Evolutionary conservation across 2,888 invertebrate species (phyloP).

Genomic region (Drosophila paracracens): DNA sequence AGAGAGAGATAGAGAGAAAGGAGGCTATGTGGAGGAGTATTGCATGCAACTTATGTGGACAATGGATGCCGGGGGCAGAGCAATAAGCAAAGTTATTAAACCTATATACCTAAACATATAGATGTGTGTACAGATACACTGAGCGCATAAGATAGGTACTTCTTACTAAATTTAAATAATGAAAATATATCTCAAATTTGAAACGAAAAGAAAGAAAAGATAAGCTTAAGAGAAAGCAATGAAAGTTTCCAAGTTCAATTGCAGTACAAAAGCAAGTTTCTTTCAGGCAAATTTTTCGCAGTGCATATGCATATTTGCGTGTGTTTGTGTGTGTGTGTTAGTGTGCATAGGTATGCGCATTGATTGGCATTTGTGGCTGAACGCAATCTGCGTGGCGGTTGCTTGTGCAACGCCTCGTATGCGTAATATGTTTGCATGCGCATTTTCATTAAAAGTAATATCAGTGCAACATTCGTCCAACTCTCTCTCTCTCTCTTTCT

Average conservation of each 20-base stretch:
- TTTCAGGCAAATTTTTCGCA: background rate
- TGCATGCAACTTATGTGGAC: conserved; percentile 29
- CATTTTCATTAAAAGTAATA: conserved; percentile 74
- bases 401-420: conserved; percentile 66
- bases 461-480: conserved; percentile 26
- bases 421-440: conserved; percentile 71
- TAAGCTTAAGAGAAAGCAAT: background rate
- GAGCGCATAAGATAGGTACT: background rate
- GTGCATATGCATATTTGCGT: background rate
- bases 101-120: conserved; percentile 44
- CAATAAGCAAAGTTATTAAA: conserved; percentile 74
- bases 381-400: conserved; percentile 31
- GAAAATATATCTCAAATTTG: background rate
- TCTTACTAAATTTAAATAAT: background rate
- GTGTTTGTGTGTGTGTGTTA: background rate
- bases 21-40: background rate
- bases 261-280: background rate
- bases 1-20: background rate
- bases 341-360: conserved; percentile 20
- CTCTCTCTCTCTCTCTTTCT: background rate
- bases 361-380: conserved; percentile 55
- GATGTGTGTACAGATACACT: background rate
- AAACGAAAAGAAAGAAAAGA: background rate
- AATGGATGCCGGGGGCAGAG: conserved; percentile 38
- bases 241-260: background rate